Evolutionary conservation across 2,888 invertebrate genomes (phyloP).

Genomic region (Falcaria lacertinaria): DNA sequence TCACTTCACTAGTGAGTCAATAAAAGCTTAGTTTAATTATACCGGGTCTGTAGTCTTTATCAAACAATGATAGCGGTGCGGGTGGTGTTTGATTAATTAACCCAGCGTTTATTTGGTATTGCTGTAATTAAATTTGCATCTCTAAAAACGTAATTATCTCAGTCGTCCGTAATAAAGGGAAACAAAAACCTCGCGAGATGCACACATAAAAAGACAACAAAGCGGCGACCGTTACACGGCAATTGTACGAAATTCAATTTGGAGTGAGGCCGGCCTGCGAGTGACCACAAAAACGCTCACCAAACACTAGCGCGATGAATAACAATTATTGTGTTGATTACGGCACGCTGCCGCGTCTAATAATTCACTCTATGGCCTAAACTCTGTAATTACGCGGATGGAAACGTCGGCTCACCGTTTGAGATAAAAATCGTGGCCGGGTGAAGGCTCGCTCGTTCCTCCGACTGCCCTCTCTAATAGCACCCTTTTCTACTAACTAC

Average conservation of each 20-base stretch:
- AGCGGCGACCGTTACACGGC: conserved; percentile 45
- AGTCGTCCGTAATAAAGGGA: conserved; percentile 20
- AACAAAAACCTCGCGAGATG: conserved; percentile 22
- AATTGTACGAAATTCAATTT: conserved; percentile 67
- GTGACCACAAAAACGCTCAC: conserved; percentile 52
- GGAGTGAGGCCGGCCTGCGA: conserved; percentile 21
- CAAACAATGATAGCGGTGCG: too few relatives aligned
- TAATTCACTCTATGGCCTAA: conserved; percentile 75
- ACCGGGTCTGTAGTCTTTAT: too few relatives aligned
- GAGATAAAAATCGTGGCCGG: conserved; percentile 60
- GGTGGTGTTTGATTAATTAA: neutral
- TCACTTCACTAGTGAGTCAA: too few relatives aligned
- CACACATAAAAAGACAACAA: conserved; percentile 36
- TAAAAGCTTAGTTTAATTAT: too few relatives aligned
- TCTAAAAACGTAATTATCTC: conserved; percentile 8
- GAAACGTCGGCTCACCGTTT: conserved; percentile 74
- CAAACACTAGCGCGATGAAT: conserved; percentile 55
- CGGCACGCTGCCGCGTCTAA: conserved; percentile 65
- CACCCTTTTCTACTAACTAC: conserved; percentile 53
- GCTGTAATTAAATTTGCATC: conserved; percentile 20
- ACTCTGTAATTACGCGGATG: conserved; percentile 75
- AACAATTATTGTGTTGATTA: conserved; percentile 75
- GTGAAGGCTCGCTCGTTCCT: conserved; percentile 20
- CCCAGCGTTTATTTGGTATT: conserved; percentile 6
- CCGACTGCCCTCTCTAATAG: conserved; percentile 48